Evolutionary conservation across 2,888 invertebrate species (phyloP), one percentile per base, ranked within the genome.

Genomic region (Caenorhabditis parvicauda): DNA sequence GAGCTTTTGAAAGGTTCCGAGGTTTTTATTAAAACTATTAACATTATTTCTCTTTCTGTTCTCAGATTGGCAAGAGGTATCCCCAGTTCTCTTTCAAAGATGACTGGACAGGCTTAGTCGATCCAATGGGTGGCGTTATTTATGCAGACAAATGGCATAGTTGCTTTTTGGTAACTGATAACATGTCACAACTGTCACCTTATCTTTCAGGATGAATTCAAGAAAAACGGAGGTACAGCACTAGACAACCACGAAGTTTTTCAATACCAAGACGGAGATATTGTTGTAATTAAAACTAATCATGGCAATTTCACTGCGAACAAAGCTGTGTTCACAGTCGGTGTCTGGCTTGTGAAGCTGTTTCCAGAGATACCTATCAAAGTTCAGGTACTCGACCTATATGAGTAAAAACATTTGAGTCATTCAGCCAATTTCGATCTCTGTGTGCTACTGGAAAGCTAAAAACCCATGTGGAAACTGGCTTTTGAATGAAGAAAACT

Each of bases 301-400:
- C 61, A 59, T 44, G 43, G 49, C 5, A 56, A 48, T 6, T 77
- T 64, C 53, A 46, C 54, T 0, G 48, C 69, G 1, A 64, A 67
- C 22, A 68, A 64, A 41, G 48, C 73, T 3, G 68, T 79, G 22
- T 67, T 79, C 32, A 72, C 79, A 9, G 69, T 71, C 6, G 79
- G 79, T 14, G 64, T 66, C 6, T 79, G 79, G 79, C 60, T 79
- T 27, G 62, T 58, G 5, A 59, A 68, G 42, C 49, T 79, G 5
- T 21, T 76, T 9, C 71, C 69, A 2, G 52, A 63, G 22, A 48
- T 72, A 0, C 54, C 59, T 7, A 61, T 72, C 32, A 59, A 68
- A 27, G 64, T 67, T 14, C 54, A 69, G 51, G 73, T 70, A 21
- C 5, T 42, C 21, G 12, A 28, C 35, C 19, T 22, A 1, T 19